Conservation (phyloP, 2,888 invertebrate genomes). For the Julus scandinavius region DNA sequence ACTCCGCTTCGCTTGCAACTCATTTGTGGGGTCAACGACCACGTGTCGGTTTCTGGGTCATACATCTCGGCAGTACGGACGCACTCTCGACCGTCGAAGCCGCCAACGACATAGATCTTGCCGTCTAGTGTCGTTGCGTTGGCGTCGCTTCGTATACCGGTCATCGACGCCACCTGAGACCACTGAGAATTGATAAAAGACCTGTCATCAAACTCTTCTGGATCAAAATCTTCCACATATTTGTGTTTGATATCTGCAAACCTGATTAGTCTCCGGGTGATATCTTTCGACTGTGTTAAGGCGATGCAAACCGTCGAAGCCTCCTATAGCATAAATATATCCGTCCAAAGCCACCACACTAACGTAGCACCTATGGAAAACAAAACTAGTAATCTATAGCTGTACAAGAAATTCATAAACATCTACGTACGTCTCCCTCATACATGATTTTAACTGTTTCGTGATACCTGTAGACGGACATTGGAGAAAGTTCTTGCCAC, state of each 20-base stretch:
- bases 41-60: constrained; percentile 81
- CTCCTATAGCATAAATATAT: background rate
- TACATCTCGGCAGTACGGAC: constrained; percentile 86
- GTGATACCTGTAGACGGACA: constrained; percentile 78
- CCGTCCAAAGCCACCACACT: background rate
- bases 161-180: constrained; percentile 88
- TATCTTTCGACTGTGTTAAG: constrained; percentile 5
- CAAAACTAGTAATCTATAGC: no score
- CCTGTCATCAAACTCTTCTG: no score
- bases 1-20: constrained; percentile 87
- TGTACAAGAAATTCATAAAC: no score
- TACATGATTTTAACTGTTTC: no score
- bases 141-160: constrained; percentile 87
- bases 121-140: constrained; percentile 85
- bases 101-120: constrained; percentile 84
- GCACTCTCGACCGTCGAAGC: constrained; percentile 91
- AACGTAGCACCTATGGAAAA: background rate
- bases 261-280: constrained; percentile 3
- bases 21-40: constrained; percentile 85
- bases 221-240: no score
- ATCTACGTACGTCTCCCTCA: no score
- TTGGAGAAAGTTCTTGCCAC: constrained; percentile 88
- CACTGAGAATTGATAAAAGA: constrained; percentile 67
- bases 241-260: background rate
- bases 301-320: constrained; percentile 1